phyloP scores from a whole-genome alignment of 1,140 invertebrate genomes.

The Pogonomyrmex barbatus region DNA sequence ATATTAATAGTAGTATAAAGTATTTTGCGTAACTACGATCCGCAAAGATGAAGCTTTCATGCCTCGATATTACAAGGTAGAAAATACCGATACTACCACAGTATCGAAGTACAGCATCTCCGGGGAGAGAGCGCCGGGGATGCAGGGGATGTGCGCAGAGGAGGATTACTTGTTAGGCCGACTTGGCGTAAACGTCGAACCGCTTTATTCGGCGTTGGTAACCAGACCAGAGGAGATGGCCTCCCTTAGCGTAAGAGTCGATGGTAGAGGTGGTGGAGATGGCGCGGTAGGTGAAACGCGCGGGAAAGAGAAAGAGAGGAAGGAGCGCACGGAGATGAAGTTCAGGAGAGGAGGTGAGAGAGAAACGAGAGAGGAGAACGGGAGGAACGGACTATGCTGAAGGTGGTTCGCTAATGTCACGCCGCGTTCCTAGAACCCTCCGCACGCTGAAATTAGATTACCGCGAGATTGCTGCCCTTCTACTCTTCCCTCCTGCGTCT shows the following conservation, averaged over 20 bases:
- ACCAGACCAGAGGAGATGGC: constrained; percentile 77
- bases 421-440: constrained; percentile 82
- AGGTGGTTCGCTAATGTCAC: constrained; percentile 82
- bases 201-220: constrained; percentile 79
- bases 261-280: constrained; percentile 55
- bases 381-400: constrained; percentile 74
- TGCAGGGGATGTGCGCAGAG: constrained; percentile 21
- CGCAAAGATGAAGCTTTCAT: background rate
- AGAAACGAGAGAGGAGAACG: constrained; percentile 23
- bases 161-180: constrained; percentile 75
- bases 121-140: constrained; percentile 6
- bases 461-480: constrained; percentile 81
- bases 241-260: constrained; percentile 72
- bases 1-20: background rate
- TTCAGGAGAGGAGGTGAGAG: constrained; percentile 30
- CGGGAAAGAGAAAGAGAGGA: constrained; percentile 40
- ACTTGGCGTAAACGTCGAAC: constrained; percentile 78
- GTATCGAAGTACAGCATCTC: constrained; percentile 38
- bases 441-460: constrained; percentile 84
- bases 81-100: constrained; percentile 13
- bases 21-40: too few species aligned
- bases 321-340: constrained; percentile 12
- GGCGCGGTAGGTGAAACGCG: constrained; percentile 51
- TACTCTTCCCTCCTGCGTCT: constrained; percentile 62
- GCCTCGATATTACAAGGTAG: constrained; percentile 22